Conservation (phyloP, 2,888 invertebrate species). For the Epsilonema sp. region DNA sequence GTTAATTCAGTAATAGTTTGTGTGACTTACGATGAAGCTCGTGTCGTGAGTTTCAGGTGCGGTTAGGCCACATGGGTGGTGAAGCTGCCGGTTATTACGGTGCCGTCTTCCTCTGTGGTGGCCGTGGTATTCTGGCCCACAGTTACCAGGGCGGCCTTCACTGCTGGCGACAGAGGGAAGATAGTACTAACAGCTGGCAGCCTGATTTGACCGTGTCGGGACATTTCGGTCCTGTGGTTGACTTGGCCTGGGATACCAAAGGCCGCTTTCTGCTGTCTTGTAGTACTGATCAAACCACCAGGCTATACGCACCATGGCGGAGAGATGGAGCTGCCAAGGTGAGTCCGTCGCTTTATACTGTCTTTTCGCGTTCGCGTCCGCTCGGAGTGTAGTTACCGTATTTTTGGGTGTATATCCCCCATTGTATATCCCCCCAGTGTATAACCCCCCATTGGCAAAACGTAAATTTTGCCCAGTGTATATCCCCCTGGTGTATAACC, state of each 20-base stretch:
- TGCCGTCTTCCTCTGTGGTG: conserved; percentile 13
- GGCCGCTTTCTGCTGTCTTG: conserved; percentile 17
- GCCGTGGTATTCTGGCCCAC: conserved; percentile 12
- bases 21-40: too few species aligned
- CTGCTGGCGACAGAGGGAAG: not conserved
- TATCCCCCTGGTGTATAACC: too few species aligned
- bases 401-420: too few species aligned
- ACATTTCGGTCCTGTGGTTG: conserved; percentile 17
- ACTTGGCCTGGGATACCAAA: conserved; percentile 16
- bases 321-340: not conserved
- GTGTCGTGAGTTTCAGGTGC: too few species aligned
- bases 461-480: too few species aligned
- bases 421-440: too few species aligned
- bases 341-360: not conserved
- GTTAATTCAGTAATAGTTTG: too few species aligned
- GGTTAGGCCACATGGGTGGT: conserved; percentile 22
- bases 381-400: too few species aligned
- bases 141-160: conserved; percentile 5
- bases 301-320: conserved; percentile 13
- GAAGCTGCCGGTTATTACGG: conserved; percentile 20
- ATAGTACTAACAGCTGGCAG: not conserved
- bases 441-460: too few species aligned
- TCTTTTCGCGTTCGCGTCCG: too few species aligned
- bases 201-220: conserved; percentile 12
- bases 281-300: conserved; percentile 21